phyloP scores from a whole-genome alignment of 2,888 invertebrate genomes.

The Copidosoma aretas region DNA sequence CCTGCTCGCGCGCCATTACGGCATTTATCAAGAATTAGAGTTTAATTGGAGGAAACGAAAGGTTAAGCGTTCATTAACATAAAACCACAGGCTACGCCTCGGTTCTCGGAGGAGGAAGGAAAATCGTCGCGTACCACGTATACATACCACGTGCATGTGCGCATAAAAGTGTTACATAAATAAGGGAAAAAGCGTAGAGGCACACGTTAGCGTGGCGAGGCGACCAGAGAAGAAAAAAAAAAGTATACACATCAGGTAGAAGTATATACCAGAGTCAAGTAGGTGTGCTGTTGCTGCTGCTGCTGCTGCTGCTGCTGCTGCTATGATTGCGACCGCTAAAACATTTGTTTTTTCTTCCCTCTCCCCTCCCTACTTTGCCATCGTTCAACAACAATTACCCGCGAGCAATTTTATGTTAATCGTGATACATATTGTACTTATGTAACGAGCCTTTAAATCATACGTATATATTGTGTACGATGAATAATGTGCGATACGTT shows the following conservation, averaged over 20 bases:
- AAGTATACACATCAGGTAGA: background rate
- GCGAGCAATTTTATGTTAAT: background rate
- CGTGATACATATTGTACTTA: background rate
- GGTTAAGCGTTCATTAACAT: slow-evolving; percentile 36
- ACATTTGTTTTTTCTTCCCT: background rate
- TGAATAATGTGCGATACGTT: background rate
- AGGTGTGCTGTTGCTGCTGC: background rate
- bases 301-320: background rate
- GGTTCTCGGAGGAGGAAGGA: background rate
- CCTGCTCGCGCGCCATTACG: slow-evolving; percentile 8
- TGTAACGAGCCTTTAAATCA: background rate
- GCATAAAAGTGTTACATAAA: slow-evolving; percentile 31
- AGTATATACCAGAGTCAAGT: background rate
- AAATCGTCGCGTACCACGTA: slow-evolving; percentile 10
- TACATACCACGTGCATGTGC: too few species aligned
- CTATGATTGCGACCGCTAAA: background rate
- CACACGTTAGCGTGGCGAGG: slow-evolving; percentile 1
- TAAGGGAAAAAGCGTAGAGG: slow-evolving; percentile 6
- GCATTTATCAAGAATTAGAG: slow-evolving; percentile 36
- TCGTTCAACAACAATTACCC: background rate
- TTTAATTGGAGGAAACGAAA: slow-evolving; percentile 34
- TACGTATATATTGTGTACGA: background rate
- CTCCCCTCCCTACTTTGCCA: background rate
- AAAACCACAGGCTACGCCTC: slow-evolving; percentile 1
- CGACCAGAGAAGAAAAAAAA: background rate